A percentile compares a stretch with the other conserved stretches of the same genome.
phyloP scores from a whole-genome alignment of 2,888 invertebrate genomes.

The Himalopsyche tibetana region DNA sequence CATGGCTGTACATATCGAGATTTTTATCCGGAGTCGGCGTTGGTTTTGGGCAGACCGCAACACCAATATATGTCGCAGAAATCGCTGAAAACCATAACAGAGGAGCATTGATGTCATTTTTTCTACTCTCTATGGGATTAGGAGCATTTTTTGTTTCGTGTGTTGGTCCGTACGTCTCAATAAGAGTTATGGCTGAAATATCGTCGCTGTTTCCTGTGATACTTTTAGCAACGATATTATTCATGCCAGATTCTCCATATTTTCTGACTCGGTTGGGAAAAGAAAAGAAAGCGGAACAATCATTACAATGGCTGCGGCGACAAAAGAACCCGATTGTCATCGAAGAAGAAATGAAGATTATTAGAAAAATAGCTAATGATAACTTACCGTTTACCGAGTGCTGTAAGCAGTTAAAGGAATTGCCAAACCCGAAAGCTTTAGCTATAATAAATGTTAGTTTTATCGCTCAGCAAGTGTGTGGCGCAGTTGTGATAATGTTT shows the following conservation, averaged over 20 bases:
- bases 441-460: conserved; percentile 57
- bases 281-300: conserved; percentile 59
- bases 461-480: conserved; percentile 59
- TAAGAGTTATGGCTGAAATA: conserved; percentile 62
- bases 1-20: conserved; percentile 69
- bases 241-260: conserved; percentile 66
- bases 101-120: conserved; percentile 63
- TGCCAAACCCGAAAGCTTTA: conserved; percentile 60
- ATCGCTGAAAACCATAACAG: conserved; percentile 65
- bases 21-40: conserved; percentile 65
- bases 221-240: conserved; percentile 59
- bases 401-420: conserved; percentile 53
- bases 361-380: conserved; percentile 56
- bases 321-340: conserved; percentile 59
- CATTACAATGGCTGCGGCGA: conserved; percentile 61
- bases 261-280: conserved; percentile 62
- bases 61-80: conserved; percentile 66
- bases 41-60: conserved; percentile 62
- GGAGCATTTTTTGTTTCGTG: conserved; percentile 64
- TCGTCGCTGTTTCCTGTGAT: conserved; percentile 63
- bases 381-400: conserved; percentile 54
- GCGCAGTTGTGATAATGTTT: conserved; percentile 60
- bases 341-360: conserved; percentile 58
- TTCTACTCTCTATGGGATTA: conserved; percentile 57
- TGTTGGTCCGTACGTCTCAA: conserved; percentile 64